phyloP scores from a whole-genome alignment of 2,113 vertebrate species.

The Gymnorhina tibicen region DNA sequence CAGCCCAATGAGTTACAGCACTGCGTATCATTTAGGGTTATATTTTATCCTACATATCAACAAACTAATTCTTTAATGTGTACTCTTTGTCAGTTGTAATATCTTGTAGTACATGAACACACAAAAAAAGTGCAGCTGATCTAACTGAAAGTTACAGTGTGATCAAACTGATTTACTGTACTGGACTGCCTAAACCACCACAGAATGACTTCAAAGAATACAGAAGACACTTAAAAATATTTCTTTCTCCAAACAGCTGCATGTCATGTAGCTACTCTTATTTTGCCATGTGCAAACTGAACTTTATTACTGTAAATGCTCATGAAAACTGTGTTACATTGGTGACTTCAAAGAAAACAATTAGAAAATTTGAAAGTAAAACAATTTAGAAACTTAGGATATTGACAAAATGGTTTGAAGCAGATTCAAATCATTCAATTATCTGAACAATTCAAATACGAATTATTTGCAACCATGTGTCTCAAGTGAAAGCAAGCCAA shows the following conservation, averaged over 20 bases:
- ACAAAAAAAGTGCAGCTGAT: not conserved
- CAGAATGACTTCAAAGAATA: not conserved
- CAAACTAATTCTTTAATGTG: not conserved
- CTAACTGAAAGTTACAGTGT: not conserved
- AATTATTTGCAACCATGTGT: not conserved
- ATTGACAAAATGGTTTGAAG: not conserved
- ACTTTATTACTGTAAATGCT: not conserved
- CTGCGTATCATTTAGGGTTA: not conserved
- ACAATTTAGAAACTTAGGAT: not conserved
- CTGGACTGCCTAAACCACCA: not conserved
- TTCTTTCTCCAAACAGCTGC: not conserved
- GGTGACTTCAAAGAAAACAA: not conserved
- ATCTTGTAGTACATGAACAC: not conserved
- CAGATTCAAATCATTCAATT: not conserved
- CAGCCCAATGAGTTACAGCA: not conserved
- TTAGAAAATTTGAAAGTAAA: not conserved
- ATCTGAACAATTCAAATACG: not conserved
- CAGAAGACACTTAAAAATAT: not conserved
- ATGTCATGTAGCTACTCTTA: not conserved
- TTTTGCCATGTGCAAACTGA: not conserved
- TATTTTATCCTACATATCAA: not conserved
- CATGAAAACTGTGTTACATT: not conserved
- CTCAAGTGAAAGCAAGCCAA: not conserved
- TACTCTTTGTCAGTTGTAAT: not conserved
- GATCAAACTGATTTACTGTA: not conserved